Evolutionary conservation across 1,140 invertebrate genomes (phyloP).

Genomic region (Panulirus ornatus): DNA sequence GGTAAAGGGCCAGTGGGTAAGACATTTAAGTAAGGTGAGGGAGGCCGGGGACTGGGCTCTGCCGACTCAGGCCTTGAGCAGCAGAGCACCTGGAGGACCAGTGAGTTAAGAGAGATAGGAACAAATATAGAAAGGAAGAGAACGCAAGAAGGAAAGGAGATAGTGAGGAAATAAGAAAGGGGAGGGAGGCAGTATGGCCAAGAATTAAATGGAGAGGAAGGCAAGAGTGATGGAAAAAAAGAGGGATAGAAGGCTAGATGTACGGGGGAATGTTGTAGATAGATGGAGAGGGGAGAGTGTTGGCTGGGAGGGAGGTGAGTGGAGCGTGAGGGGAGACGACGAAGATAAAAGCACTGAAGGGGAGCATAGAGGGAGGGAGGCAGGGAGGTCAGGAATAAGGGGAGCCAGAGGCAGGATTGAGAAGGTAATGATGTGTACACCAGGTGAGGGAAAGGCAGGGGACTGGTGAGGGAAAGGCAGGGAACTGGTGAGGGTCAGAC

Average conservation of each 20-base stretch:
- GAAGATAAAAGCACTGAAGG: background rate
- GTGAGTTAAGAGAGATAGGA: background rate
- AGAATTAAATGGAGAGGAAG: background rate
- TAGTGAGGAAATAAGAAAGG: background rate
- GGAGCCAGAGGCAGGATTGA: background rate
- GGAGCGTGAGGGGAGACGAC: background rate
- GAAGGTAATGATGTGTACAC: background rate
- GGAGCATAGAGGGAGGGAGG: background rate
- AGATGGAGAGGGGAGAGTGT: background rate
- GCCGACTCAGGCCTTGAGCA: background rate
- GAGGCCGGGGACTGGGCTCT: background rate
- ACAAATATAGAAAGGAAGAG: background rate
- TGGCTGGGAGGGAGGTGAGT: background rate
- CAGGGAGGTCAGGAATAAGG: background rate
- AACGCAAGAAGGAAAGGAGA: background rate
- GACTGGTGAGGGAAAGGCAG: background rate
- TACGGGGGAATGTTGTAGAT: background rate
- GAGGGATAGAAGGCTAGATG: background rate
- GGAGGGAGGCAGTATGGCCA: background rate
- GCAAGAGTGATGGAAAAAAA: background rate
- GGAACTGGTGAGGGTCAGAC: background rate
- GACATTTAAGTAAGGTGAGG: background rate
- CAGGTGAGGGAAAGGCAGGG: too few species aligned
- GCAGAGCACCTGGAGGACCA: background rate
- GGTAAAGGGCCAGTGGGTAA: background rate